Percentiles rank a stretch among this genome's conserved stretches.
These are phyloP conservation scores for Lasius platythorax DNA, from an alignment of 2,888 invertebrate genomes.

Conservation along the genomic window DNA sequence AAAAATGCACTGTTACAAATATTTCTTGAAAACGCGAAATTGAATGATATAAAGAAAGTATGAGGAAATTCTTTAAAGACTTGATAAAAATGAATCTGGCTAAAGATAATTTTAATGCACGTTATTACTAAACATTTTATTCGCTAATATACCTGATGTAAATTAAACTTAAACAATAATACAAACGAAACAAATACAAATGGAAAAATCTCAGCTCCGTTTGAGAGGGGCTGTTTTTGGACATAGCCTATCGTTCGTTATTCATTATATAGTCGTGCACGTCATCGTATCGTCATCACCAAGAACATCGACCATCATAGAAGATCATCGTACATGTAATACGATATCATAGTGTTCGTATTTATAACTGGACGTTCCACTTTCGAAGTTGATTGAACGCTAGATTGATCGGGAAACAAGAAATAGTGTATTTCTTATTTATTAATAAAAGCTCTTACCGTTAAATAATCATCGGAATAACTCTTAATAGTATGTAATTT, in stretches of 20 bases:
- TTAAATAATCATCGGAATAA: background rate
- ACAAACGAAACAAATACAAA: background rate
- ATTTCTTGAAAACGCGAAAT: background rate
- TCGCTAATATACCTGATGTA: conserved; percentile 27
- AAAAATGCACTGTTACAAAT: background rate
- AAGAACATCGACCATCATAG: conserved; percentile 57
- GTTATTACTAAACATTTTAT: conserved; percentile 1
- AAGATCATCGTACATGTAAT: conserved; percentile 54
- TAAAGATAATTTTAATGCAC: background rate
- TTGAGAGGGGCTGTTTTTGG: conserved; percentile 10
- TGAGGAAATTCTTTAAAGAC: conserved; percentile 14
- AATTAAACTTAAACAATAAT: conserved; percentile 31
- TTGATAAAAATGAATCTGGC: conserved; percentile 6
- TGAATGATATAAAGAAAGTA: background rate
- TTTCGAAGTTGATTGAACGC: conserved; percentile 56
- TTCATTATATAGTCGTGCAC: conserved; percentile 59
- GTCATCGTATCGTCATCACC: conserved; percentile 55
- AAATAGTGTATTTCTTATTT: background rate
- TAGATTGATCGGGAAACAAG: conserved; percentile 6
- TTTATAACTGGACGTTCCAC: conserved; percentile 63
- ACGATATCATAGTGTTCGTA: conserved; percentile 63
- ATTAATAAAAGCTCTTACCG: background rate
- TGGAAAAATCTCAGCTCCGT: conserved; percentile 16
- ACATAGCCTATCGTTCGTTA: conserved; percentile 40
- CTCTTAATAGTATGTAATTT: background rate